Conservation (phyloP, 2,888 invertebrate species). For the Calliopum simillimum region DNA sequence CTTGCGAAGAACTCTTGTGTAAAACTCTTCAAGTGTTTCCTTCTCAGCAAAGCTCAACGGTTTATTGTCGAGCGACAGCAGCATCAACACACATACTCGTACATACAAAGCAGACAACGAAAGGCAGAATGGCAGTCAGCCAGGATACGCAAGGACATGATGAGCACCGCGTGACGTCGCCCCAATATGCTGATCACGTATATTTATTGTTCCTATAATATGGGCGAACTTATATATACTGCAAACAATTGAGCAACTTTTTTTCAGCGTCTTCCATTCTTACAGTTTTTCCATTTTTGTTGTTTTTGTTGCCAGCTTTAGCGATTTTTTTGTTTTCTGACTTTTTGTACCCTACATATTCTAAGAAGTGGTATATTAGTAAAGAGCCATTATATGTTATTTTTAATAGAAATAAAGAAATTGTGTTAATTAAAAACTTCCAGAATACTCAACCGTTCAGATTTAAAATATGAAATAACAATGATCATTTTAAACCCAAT, state of each 20-base stretch:
- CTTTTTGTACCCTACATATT: neutral
- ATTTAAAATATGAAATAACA: too few species aligned
- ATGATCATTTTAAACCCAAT: too few species aligned
- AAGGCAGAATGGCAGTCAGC: constrained; percentile 9
- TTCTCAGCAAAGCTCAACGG: constrained; percentile 37
- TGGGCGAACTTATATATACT: constrained; percentile 55
- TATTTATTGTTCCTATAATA: constrained; percentile 66
- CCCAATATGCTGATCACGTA: constrained; percentile 65
- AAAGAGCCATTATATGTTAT: too few species aligned
- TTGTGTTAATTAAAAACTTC: too few species aligned
- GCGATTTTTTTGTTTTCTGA: constrained; percentile 6
- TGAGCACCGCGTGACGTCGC: constrained; percentile 49
- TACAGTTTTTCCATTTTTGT: constrained; percentile 2
- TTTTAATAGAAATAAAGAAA: too few species aligned
- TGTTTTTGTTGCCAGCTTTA: constrained; percentile 3
- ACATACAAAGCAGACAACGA: constrained; percentile 14
- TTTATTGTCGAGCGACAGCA: neutral
- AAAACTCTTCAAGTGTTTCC: constrained; percentile 49
- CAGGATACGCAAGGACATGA: constrained; percentile 45
- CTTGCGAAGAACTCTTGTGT: constrained; percentile 32
- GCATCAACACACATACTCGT: neutral
- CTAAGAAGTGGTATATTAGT: too few species aligned
- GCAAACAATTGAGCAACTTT: constrained; percentile 44
- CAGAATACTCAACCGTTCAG: too few species aligned
- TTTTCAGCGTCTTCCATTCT: constrained; percentile 24